phyloP scores from a whole-genome alignment of 2,888 invertebrate genomes.

The Falcaria lacertinaria region DNA sequence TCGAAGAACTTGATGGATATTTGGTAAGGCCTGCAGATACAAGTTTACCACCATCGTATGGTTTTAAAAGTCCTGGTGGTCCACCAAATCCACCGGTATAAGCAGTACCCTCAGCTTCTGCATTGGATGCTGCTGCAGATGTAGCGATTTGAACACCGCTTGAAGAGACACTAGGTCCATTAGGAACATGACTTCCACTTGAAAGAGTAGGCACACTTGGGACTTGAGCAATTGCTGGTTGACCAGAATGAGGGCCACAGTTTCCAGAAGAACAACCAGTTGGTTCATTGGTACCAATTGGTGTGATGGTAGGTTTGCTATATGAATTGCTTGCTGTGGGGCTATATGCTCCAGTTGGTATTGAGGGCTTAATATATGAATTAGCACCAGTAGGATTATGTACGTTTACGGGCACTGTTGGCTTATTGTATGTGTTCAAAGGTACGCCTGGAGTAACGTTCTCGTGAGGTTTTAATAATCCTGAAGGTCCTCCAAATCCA shows the following conservation, averaged over 20 bases:
- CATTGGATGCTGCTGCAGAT: conserved; percentile 30
- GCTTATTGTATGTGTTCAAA: not conserved
- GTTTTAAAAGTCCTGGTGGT: conserved; percentile 61
- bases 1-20: conserved; percentile 13
- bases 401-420: conserved; percentile 4
- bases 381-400: not conserved
- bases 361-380: not conserved
- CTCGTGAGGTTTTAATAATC: conserved; percentile 58
- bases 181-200: not conserved
- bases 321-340: no score
- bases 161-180: conserved; percentile 5
- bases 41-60: conserved; percentile 50
- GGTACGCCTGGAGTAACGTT: not conserved
- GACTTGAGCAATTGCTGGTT: conserved; percentile 4
- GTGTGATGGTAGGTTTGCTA: no score
- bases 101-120: conserved; percentile 37
- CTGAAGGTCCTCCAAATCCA: conserved; percentile 69
- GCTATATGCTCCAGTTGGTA: conserved; percentile 2
- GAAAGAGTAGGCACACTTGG: not conserved
- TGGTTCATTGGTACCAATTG: not conserved
- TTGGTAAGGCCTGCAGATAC: conserved; percentile 8
- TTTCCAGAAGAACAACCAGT: conserved; percentile 24
- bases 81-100: conserved; percentile 69
- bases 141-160: conserved; percentile 14
- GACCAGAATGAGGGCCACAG: conserved; percentile 19